These are phyloP conservation scores for Naso thynnoides DNA, from an alignment of 2,797 vertebrate genomes.

Conservation along the genomic window DNA sequence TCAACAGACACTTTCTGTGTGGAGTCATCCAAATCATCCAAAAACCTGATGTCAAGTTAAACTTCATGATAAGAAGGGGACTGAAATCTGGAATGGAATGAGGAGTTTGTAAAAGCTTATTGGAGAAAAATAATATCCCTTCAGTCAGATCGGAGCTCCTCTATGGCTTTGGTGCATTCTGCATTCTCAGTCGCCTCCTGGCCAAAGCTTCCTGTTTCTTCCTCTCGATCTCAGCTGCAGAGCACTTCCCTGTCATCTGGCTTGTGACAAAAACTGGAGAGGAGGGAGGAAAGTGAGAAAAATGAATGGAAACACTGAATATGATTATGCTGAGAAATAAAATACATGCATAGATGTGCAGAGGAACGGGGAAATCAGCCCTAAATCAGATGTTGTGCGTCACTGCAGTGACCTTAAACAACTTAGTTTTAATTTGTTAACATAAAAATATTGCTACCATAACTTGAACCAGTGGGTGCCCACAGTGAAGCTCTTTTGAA, in stretches of 20 bases:
- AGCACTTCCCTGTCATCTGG: slow-evolving; percentile 85
- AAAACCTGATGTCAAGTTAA: not conserved
- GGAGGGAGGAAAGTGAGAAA: slow-evolving; percentile 51
- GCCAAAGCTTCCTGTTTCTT: slow-evolving; percentile 94
- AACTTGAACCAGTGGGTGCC: slow-evolving; percentile 27
- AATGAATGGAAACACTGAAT: slow-evolving; percentile 19
- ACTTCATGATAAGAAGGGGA: not conserved
- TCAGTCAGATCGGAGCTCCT: slow-evolving; percentile 4
- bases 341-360: not conserved
- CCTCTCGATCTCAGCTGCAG: slow-evolving; percentile 91
- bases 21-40: not conserved
- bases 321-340: not conserved
- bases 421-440: slow-evolving; percentile 46
- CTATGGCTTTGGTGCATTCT: slow-evolving; percentile 75
- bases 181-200: slow-evolving; percentile 87
- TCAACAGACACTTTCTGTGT: slow-evolving; percentile 7
- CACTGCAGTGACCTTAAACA: slow-evolving; percentile 12
- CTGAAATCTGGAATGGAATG: slow-evolving; percentile 4
- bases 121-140: not conserved
- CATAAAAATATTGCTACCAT: slow-evolving; percentile 27
- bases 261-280: slow-evolving; percentile 85
- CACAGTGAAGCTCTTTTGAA: slow-evolving; percentile 21
- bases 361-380: not conserved
- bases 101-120: slow-evolving; percentile 1
- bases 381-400: not conserved